phyloP scores from a whole-genome alignment of 2,797 vertebrate species.

The Euthynnus affinis region DNA sequence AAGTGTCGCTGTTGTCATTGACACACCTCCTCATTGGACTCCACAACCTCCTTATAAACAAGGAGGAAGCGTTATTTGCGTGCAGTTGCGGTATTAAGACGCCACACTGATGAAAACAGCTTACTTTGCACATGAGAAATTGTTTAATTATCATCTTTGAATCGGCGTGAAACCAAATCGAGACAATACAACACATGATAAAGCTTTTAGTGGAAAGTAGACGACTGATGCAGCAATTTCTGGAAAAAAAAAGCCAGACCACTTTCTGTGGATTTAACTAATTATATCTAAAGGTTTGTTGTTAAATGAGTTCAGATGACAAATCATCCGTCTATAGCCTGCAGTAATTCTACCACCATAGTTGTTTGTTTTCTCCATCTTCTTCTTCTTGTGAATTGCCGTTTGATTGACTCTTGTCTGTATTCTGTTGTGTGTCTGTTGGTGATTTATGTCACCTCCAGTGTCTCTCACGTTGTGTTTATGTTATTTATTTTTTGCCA shows the following conservation, averaged over 20 bases:
- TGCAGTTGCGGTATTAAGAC: not conserved
- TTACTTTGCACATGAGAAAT: not conserved
- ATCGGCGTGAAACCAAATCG: not conserved
- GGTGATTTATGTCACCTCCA: too few relatives aligned
- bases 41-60: too few relatives aligned
- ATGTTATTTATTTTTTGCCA: too few relatives aligned
- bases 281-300: not conserved
- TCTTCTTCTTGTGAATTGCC: too few relatives aligned
- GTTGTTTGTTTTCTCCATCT: not conserved
- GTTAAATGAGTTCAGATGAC: not conserved
- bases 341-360: too few relatives aligned
- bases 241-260: not conserved
- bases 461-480: too few relatives aligned
- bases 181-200: not conserved
- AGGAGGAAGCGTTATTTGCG: not conserved
- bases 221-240: too few relatives aligned
- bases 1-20: conserved; percentile 2
- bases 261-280: too few relatives aligned
- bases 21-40: not conserved
- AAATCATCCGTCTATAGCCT: too few relatives aligned
- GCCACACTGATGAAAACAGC: not conserved
- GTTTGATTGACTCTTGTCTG: too few relatives aligned
- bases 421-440: too few relatives aligned
- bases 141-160: not conserved
- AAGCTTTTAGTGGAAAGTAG: not conserved